Conservation (phyloP, 1,140 invertebrate genomes). For the Brachionus rotundiformis region DNA sequence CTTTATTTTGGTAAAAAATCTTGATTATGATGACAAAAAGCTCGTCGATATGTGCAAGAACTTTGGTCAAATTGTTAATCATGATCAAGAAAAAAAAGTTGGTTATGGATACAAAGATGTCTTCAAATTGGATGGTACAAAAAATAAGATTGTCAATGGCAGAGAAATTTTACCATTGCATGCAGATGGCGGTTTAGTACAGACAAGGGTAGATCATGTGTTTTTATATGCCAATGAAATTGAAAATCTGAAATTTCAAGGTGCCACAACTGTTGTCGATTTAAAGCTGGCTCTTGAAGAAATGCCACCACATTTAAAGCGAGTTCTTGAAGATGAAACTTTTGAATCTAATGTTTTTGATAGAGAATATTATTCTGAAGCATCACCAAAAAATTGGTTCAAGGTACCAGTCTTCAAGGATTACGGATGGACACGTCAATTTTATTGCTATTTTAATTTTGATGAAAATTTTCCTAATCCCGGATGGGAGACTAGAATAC, state of each 20-base stretch:
- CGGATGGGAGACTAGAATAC: neutral
- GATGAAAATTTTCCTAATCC: neutral
- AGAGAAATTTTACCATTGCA: neutral
- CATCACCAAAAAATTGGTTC: constrained; percentile 4
- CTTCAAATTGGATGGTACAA: neutral
- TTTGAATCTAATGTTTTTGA: neutral
- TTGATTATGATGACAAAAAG: neutral
- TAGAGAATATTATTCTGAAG: neutral
- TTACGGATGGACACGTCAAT: neutral
- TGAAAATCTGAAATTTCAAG: neutral
- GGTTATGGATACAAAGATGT: neutral
- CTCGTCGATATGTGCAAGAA: neutral
- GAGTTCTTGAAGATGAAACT: neutral
- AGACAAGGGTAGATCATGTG: neutral
- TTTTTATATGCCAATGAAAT: neutral
- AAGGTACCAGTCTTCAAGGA: neutral
- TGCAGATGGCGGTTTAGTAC: neutral
- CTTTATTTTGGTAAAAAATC: neutral
- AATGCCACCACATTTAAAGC: neutral
- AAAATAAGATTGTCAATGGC: neutral
- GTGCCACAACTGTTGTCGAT: neutral
- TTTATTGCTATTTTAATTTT: constrained; percentile 7
- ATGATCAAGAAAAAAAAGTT: neutral
- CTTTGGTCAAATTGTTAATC: neutral
- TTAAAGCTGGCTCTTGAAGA: neutral